Base-by-base conservation (phyloP, 1,140 invertebrate genomes). In the Vanessa tameamea region DNA sequence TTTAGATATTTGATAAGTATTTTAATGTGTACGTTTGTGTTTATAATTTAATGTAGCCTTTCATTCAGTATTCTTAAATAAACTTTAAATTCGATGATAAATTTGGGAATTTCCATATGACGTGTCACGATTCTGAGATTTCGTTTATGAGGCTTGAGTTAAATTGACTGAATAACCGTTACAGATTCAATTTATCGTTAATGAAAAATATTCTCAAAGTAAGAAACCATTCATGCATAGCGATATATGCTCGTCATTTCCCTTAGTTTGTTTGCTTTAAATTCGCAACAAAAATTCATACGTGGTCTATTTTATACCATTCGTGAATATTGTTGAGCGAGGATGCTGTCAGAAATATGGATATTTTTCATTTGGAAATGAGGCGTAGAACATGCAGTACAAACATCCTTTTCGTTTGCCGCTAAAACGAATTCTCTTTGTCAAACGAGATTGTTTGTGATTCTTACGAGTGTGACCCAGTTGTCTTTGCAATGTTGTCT, bases 191-290 rank as follows among this genome's bases (percentile, higher is more conserved):
- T 66, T 72, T 72, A 43, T 72, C 31, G 11, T 9, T 23, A 72
- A 65, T 57, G n/a, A 69, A 69, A 69, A 69, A 57, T 11, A 16
- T 53, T 37, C 64, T 55, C 31, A 67, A 55, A 67, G 23, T 23
- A 67, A 67, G 23, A 37, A 69, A 20, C 55, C 64, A 65, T 65
- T 64, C 70, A 69, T 72, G 69, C 65, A 63, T 72, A 61, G 37
- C 43, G 26, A 43, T 69, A 61, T 65, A 69, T 69, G 63, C 61
- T 66, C 55, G 50, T 72, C 63, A 67, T 55, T 73, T 69, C 73
- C 50, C 69, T 78, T 73, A 75, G 73, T 75, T 31, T 59, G 76
- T 66, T 75, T 75, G 69, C 74, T 78, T 75, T 78, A 64, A 73
- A 76, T 73, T 71, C 76, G 64, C 64, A 69, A 76, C 51, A 69